A percentile compares a stretch with the other conserved stretches of the same genome.
Evolutionary conservation across 2,797 vertebrate genomes (phyloP).

Genomic region (Enteromius anoplus): DNA sequence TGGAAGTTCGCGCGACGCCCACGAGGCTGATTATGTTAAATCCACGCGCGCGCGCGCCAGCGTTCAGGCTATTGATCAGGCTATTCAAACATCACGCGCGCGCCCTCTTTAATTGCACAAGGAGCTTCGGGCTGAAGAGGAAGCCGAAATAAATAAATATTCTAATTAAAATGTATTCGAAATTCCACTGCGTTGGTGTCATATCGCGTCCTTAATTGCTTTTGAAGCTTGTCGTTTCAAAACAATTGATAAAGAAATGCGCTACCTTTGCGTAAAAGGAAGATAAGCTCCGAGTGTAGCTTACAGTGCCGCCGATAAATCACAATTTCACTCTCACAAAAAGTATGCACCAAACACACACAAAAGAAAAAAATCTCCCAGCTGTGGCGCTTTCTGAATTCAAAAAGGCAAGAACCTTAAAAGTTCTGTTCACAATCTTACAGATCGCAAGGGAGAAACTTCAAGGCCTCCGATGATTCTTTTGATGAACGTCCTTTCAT

Average conservation of each 20-base stretch:
- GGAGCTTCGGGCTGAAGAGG: conserved; percentile 69
- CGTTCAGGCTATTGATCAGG: conserved; percentile 56
- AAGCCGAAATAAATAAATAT: conserved; percentile 65
- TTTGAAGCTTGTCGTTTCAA: conserved; percentile 74
- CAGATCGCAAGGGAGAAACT: background rate
- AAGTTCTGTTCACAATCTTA: background rate
- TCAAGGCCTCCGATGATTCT: background rate
- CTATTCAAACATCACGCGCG: conserved; percentile 72
- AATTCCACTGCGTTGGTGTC: conserved; percentile 62
- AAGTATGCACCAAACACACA: conserved; percentile 52
- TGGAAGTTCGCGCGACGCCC: conserved; percentile 68
- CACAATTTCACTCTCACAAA: conserved; percentile 59
- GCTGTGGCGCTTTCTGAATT: conserved; percentile 20
- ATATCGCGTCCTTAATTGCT: conserved; percentile 66
- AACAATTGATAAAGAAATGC: conserved; percentile 70
- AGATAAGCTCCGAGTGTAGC: conserved; percentile 60
- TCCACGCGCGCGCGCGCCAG: conserved; percentile 62
- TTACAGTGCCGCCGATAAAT: conserved; percentile 67
- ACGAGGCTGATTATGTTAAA: conserved; percentile 76
- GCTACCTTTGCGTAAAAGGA: conserved; percentile 61
- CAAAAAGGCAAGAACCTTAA: background rate
- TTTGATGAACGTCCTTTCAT: background rate
- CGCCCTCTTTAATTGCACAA: conserved; percentile 70
- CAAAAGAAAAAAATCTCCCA: conserved; percentile 7
- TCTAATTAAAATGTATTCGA: conserved; percentile 58